Evolutionary conservation across 2,797 vertebrate species (phyloP), one percentile per base, ranked within the genome.

Genomic region (Megalops cyprinoides): DNA sequence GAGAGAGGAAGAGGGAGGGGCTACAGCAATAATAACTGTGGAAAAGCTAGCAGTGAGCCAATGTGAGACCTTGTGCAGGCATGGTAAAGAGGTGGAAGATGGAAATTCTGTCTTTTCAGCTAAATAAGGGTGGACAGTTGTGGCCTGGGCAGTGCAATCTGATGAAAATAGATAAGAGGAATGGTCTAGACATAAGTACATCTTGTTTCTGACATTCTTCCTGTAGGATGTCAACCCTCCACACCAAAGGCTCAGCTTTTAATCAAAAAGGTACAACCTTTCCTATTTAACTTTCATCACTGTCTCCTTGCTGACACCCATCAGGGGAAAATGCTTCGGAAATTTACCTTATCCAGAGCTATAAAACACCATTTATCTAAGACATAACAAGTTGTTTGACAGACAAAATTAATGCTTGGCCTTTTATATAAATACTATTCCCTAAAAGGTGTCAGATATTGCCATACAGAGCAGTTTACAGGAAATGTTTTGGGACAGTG

Each of bases 191-290:
- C 28, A n/a, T 18, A 31, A 12, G 58, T 25, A 74, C 53, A 80
- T 76, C 58, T 82, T 82, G 65, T 51, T 77, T 83, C 56, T 82
- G 77, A 76, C 58, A 62, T 44, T 44, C 80, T 84, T 85, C 85
- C 82, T 80, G 76, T 48, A 46, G 42, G 81, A 82, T 80, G 84
- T 81, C 79, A 60, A 82, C 74, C 74, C 78, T 75, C 65, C 28
- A 82, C 77, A 75, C 77, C 56, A 14, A 37, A 56, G 55, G 14
- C 28, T 23, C 20, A 75, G n/a, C 77, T 53, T 77, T 46, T 83
- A 76, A 85, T 81, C 78, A 82, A 77, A 86, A 60, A 31, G 14
- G 48, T 53, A 62, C 28, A 75, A 71, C 31, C 49, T 77, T 65
- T 80, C 75, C 74, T 42, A n/a, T n/a, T 77, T 58, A 77, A 28